Base-by-base conservation (phyloP, 2,888 invertebrate genomes). In the Alloscopus bannaensis region DNA sequence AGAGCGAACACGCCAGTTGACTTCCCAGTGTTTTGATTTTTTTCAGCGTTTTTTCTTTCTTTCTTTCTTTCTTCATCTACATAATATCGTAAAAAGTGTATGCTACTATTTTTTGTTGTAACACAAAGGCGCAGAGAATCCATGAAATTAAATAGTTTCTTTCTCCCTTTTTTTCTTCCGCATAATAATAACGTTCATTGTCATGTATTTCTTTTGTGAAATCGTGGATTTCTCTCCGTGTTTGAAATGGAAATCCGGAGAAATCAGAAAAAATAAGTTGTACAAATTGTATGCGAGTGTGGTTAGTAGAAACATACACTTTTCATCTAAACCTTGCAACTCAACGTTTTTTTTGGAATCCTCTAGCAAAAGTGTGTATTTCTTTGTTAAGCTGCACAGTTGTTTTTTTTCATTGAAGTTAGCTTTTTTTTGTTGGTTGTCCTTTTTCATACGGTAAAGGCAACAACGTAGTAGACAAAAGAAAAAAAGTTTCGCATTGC, bases 1-100 rank as follows among this genome's bases (percentile, higher is more conserved):
- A 86, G 86, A 85, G 84, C 86, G 86, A 86, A 86, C 86, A 86
- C 86, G 86, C 86, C 86, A 84, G 83, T 84, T 83, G 84, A 84
- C 84, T 86, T 85, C 84, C 83, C 84, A 84, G 85, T 85, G 84
- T 79, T 81, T 84, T 59, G 47, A 64, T 73, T 65, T 73, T 68
- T 73, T 66, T 66, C 59, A 66, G 66, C 66, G 66, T 60, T 75
- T 75, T 75, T 59, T 40, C 24, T 52, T 52, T 52, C 24, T 11
- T 50, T 62, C 45, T 62, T n/a, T 62, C 52, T 70, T 57, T 70
- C 31, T 31, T 65, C 55, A 55, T 22, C 55, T 55, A 22, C 20
- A 8, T 22, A 6, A 22, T 55, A 2, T 45, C n/a, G 47, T 59
- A 26, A 52, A 24, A 24, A 55, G 55, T 55, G 22, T 55, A 55